Percentiles rank a stretch among this genome's conserved stretches.
These are phyloP conservation scores for Odontamblyopus lacepedii DNA, from an alignment of 2,797 vertebrate genomes.

Conservation along the genomic window DNA sequence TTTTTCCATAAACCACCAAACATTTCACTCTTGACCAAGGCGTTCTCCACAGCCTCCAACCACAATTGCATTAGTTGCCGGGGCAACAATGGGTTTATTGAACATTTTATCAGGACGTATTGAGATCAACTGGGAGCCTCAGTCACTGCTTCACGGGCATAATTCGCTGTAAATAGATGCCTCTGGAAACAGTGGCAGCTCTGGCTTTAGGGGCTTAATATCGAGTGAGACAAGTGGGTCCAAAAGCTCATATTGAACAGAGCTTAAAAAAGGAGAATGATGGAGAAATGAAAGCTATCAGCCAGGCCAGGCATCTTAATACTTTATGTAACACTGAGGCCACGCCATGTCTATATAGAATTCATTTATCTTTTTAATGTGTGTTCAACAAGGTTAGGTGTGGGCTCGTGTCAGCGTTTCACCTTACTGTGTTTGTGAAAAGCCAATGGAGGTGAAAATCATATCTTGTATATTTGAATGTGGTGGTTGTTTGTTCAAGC, in stretches of 20 bases:
- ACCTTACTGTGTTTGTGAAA: constrained; percentile 23
- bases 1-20: constrained; percentile 17
- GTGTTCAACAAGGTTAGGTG: constrained; percentile 20
- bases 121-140: constrained; percentile 54
- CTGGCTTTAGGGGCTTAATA: constrained; percentile 53
- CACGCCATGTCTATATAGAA: constrained; percentile 25
- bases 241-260: constrained; percentile 51
- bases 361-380: constrained; percentile 14
- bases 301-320: constrained; percentile 28
- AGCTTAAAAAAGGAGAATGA: constrained; percentile 26
- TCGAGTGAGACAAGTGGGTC: constrained; percentile 36
- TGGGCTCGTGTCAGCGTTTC: constrained; percentile 29
- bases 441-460: constrained; percentile 10
- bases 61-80: constrained; percentile 55
- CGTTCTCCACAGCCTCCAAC: constrained; percentile 12
- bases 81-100: constrained; percentile 64
- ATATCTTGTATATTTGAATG: constrained; percentile 19
- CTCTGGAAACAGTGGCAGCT: constrained; percentile 37
- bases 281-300: constrained; percentile 46
- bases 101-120: constrained; percentile 60
- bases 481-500: constrained; percentile 28
- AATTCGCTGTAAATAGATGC: constrained; percentile 65
- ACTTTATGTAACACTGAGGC: constrained; percentile 31
- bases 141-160: constrained; percentile 53
- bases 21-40: constrained; percentile 37